Evolutionary conservation across 2,888 invertebrate species (phyloP), one percentile per base, ranked within the genome.

Genomic region (Diadegma fenestrale): DNA sequence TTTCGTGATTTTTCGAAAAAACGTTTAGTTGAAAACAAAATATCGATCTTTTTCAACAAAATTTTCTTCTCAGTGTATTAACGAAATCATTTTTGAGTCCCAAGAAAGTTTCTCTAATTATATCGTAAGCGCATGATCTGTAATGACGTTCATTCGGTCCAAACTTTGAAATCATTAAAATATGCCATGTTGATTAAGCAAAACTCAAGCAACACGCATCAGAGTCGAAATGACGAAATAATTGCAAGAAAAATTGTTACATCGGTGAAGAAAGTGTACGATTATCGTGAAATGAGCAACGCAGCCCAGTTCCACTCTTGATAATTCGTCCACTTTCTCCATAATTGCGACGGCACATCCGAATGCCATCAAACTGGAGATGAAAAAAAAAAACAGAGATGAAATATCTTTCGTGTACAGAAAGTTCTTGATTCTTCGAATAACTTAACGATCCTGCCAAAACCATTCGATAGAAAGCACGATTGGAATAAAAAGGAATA

Each of bases 251-350:
- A 68, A 45, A 45, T 68, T 45, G 68, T 45, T 22, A 45, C 43
- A 43, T 68, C 37, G 45, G 17, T 7, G 43, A 45, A 45, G 26
- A 43, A 45, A 68, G 43, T 43, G 7, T 17, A 26, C 17, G 26
- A 45, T 10, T 19, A 14, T 19, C 19, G 37, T 41, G 64, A 64
- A 19, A 41, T 58, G n/a, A 12, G 22, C 7, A 45, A 41, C 41
- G 45, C 17, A 12, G 68, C 43, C 43, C 43, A 43, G 19, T 22
- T 43, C 26, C 22, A 26, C 43, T 43, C 14, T 68, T 68, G 17
- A 45, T 17, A 45, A 45, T 68, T 68, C 43, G 45, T 68, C 6
- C 22, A 68, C 43, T 68, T 68, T 68, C 22, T 68, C 22, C 45
- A 26, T 45, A 68, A 68, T 43, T 68, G 26, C 45, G 68, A 68